A percentile compares a stretch with the other conserved stretches of the same genome.
phyloP scores from a whole-genome alignment of 1,140 invertebrate genomes.

The Copidosoma floridanum region DNA sequence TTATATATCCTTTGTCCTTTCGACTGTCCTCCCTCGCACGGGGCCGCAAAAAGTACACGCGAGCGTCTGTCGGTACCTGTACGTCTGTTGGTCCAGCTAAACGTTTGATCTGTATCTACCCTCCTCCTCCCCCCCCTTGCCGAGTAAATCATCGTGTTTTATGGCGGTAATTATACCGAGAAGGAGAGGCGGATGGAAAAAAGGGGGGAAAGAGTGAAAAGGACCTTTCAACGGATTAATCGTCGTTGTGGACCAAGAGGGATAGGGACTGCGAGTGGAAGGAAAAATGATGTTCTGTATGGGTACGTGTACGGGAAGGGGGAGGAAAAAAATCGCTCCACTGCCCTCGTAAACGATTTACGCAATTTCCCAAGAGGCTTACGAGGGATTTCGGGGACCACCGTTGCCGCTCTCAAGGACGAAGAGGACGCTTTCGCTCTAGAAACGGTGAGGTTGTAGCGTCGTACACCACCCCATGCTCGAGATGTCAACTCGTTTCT shows the following conservation, averaged over 20 bases:
- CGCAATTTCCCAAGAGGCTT: constrained; percentile 26
- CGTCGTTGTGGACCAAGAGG: background rate
- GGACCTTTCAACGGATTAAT: constrained; percentile 25
- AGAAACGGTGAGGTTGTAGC: background rate
- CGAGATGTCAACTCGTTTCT: no score
- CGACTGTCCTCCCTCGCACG: no score
- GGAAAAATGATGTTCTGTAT: background rate
- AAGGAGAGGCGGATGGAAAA: no score
- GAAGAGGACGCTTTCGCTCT: no score
- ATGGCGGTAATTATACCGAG: constrained; percentile 23
- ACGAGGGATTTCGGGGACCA: constrained; percentile 17
- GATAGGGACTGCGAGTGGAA: background rate
- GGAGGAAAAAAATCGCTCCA: constrained; percentile 14
- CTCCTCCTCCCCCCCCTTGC: background rate
- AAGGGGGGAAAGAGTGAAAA: no score
- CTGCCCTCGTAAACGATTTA: constrained; percentile 26
- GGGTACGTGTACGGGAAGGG: background rate
- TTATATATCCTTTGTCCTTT: no score
- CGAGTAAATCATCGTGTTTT: constrained; percentile 23
- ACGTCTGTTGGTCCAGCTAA: no score
- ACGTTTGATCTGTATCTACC: constrained; percentile 19
- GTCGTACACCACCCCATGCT: no score
- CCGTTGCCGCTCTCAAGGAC: background rate
- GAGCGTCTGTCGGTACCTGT: no score
- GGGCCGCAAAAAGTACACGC: no score